A percentile compares a stretch with the other conserved stretches of the same genome.
These are phyloP conservation scores for Unio pictorum DNA, from an alignment of 2,888 invertebrate genomes.

Conservation along the genomic window DNA sequence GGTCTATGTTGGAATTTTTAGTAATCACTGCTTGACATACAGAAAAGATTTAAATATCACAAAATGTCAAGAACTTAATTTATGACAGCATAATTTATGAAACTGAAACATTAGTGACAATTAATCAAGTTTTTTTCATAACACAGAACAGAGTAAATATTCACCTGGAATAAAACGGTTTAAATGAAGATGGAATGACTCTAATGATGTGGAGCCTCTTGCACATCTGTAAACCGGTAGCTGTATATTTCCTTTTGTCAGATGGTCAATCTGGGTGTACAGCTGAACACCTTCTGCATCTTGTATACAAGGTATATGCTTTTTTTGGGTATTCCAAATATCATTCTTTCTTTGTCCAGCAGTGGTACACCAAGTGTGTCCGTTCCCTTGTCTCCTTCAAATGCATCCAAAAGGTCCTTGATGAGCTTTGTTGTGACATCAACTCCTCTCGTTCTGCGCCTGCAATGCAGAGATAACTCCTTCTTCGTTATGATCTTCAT, in stretches of 20 bases:
- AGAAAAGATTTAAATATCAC: too few species aligned
- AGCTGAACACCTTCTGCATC: conserved; percentile 28
- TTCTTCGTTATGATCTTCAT: conserved; percentile 6
- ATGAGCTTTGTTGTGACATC: conserved; percentile 27
- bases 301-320: conserved; percentile 39
- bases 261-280: conserved; percentile 15
- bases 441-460: conserved; percentile 23
- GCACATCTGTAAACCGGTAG: conserved; percentile 28
- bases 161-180: conserved; percentile 25
- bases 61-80: too few species aligned
- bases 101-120: too few species aligned
- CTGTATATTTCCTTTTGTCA: conserved; percentile 17
- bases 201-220: conserved; percentile 31
- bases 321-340: conserved; percentile 29
- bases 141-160: too few species aligned
- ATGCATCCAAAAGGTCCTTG: conserved; percentile 14
- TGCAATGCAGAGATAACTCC: conserved; percentile 35
- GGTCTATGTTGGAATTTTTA: too few species aligned
- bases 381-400: conserved; percentile 20
- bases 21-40: too few species aligned
- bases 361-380: conserved; percentile 36
- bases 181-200: conserved; percentile 30
- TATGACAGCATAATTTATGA: too few species aligned
- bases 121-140: too few species aligned
- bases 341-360: conserved; percentile 22